phyloP scores from a whole-genome alignment of 2,797 vertebrate species.

The Ciconia nigra region DNA sequence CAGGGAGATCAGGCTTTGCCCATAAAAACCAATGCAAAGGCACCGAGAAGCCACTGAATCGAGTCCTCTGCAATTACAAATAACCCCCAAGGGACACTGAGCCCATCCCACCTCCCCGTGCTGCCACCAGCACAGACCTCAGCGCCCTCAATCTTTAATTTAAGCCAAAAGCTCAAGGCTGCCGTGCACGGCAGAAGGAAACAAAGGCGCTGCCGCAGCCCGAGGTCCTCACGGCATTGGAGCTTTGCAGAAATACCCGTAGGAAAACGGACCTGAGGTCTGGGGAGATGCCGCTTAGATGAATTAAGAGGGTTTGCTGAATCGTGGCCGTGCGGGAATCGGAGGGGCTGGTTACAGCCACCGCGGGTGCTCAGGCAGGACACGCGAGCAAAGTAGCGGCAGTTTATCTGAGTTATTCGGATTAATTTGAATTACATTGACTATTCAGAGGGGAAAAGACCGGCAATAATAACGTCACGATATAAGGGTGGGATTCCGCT shows the following conservation, averaged over 20 bases:
- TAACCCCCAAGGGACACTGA: not conserved
- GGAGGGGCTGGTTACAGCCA: not conserved
- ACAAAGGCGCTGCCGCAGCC: rapidly evolving
- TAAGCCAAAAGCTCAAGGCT: not conserved
- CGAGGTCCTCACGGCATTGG: rapidly evolving
- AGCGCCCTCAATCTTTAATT: not conserved
- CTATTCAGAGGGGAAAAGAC: not conserved
- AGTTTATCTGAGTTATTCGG: not conserved
- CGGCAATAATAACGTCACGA: rapidly evolving
- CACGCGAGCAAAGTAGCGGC: not conserved
- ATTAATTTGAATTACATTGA: not conserved
- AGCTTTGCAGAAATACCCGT: not conserved
- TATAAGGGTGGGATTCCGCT: not conserved
- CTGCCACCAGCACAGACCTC: not conserved
- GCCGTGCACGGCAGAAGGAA: not conserved
- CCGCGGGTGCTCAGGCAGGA: not conserved
- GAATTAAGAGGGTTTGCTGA: not conserved
- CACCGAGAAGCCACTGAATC: rapidly evolving
- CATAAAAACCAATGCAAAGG: no score
- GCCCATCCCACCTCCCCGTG: not conserved
- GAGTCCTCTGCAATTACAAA: not conserved
- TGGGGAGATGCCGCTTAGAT: not conserved
- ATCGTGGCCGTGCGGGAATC: not conserved
- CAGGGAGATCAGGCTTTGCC: not conserved
- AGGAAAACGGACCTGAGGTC: not conserved